Evolutionary conservation across 2,888 invertebrate species (phyloP), one percentile per base, ranked within the genome.

Genomic region (Alviniconcha strummeri): DNA sequence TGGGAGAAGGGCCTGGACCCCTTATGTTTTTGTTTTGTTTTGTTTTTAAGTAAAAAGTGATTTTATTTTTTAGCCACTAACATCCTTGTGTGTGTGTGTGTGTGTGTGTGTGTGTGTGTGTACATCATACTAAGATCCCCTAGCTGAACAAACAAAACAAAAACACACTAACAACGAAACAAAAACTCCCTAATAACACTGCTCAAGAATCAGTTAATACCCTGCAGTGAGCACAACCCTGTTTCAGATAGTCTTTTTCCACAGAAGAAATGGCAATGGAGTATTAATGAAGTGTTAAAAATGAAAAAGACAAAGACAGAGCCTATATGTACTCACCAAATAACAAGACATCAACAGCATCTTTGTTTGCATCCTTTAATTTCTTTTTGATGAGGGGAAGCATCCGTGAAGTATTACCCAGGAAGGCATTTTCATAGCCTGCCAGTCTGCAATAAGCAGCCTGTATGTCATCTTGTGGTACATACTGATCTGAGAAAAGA

Each of bases 381-480:
- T 94, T 92, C 84, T 93, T 94, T 90, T 94, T 94, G n/a, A 95
- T 94, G 57, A 95, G 92, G 1, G 95, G 95, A 88, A 95, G 94
- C 79, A 95, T 94, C 84, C 94, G 95, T 2, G 97, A 96, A 36
- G 95, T 94, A 80, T 96, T 96, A 3, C 97, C 97, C 76, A 97
- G 95, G 82, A 98, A 94, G 0, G 96, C 96, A 94, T 97, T 98
- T 94, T 98, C 98, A 87, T 97, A 94, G 0, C 97, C 98, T 75
- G 97, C 96, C 90, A 98, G 95, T 92, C 96, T 96, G 94, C 1
- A 67, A 83, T 52, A 15, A 13, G 15, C 56, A 55, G 11, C 15
- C 36, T 64, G 0, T 36, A 6, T 17, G 56, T 81, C 36, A 36
- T 36, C 36, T 36, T 36, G 36, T 36, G 36, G 0, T 36, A 36